Percentiles rank a stretch among this genome's conserved stretches.
Evolutionary conservation across 2,113 vertebrate genomes (phyloP).

Genomic region (Zonotrichia leucophrys): DNA sequence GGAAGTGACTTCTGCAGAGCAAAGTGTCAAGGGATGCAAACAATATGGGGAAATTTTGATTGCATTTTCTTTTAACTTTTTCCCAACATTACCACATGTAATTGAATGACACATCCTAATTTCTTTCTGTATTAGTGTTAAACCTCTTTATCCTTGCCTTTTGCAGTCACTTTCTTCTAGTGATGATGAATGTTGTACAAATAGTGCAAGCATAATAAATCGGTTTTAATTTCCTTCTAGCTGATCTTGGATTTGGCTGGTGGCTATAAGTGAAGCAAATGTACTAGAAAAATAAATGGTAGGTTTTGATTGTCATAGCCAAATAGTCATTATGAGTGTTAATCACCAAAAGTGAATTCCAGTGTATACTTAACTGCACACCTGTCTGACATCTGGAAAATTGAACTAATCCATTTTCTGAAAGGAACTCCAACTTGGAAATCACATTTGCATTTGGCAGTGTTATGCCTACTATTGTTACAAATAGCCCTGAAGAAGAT

Average conservation of each 20-base stretch:
- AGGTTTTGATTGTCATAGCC: constrained; percentile 58
- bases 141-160: constrained; percentile 57
- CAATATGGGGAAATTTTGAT: background rate
- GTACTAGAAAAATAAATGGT: constrained; percentile 64
- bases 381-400: constrained; percentile 73
- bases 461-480: constrained; percentile 52
- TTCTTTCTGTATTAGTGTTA: constrained; percentile 44
- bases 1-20: background rate
- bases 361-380: constrained; percentile 64
- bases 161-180: constrained; percentile 53
- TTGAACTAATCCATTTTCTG: constrained; percentile 70
- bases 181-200: constrained; percentile 64
- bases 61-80: constrained; percentile 26
- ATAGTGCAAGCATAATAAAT: constrained; percentile 59
- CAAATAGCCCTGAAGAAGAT: constrained; percentile 63
- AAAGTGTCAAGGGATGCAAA: background rate
- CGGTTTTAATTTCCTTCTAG: constrained; percentile 68
- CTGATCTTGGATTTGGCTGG: constrained; percentile 54
- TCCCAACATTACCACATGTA: background rate
- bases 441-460: constrained; percentile 46
- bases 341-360: constrained; percentile 63
- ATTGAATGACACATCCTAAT: constrained; percentile 45
- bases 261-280: constrained; percentile 56
- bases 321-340: constrained; percentile 62
- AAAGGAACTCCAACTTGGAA: constrained; percentile 60